phyloP scores from a whole-genome alignment of 2,113 vertebrate species.

The Ciconia stormi region DNA sequence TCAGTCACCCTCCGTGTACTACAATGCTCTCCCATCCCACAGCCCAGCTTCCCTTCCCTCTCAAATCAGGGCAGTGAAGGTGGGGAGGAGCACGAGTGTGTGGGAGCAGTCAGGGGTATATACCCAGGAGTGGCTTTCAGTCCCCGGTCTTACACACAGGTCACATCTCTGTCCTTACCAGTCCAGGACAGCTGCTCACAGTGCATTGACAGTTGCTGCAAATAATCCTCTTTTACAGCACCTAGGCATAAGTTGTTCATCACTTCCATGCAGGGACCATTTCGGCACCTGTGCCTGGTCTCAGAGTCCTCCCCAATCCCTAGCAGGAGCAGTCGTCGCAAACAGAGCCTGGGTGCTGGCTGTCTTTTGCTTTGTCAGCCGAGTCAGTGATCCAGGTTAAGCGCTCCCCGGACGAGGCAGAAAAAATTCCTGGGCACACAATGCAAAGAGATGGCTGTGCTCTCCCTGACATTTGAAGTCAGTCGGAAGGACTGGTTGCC shows the following conservation, averaged over 20 bases:
- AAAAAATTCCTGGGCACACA: background rate
- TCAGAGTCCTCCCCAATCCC: background rate
- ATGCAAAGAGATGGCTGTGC: background rate
- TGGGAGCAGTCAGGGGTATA: background rate
- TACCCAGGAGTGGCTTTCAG: background rate
- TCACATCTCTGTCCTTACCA: background rate
- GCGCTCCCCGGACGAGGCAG: background rate
- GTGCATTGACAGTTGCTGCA: background rate
- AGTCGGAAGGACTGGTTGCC: background rate
- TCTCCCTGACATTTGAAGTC: background rate
- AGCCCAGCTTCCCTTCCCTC: background rate
- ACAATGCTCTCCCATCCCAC: background rate
- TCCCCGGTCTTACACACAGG: background rate
- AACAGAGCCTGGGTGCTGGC: background rate
- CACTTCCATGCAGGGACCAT: background rate
- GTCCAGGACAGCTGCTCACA: background rate
- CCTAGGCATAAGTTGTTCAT: rapidly evolving
- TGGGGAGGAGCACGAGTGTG: background rate
- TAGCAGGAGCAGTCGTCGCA: background rate
- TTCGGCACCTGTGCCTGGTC: background rate
- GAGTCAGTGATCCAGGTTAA: background rate
- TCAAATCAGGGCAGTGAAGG: background rate
- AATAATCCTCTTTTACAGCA: background rate
- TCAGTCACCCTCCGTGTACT: background rate
- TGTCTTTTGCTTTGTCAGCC: background rate